Evolutionary conservation across 2,888 invertebrate genomes (phyloP).

Genomic region (Eilema depressum): DNA sequence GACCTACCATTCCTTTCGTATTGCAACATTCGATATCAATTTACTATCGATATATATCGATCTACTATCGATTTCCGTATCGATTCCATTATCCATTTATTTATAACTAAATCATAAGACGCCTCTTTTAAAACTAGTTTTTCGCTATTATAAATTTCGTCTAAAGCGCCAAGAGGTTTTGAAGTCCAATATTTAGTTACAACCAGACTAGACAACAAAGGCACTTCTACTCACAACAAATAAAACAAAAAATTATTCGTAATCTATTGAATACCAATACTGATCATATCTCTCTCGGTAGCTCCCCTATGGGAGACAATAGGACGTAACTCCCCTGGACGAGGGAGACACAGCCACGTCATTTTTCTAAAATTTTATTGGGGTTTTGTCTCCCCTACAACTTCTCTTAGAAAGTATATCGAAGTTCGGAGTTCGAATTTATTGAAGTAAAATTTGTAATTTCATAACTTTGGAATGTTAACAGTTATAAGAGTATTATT

Average conservation of each 20-base stretch:
- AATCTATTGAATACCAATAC: slow-evolving; percentile 17
- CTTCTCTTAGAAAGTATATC: too few species aligned
- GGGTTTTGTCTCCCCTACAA: too few species aligned
- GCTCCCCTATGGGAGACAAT: neutral
- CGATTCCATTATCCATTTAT: neutral
- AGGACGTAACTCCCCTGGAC: too few species aligned
- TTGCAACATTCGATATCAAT: slow-evolving; percentile 13
- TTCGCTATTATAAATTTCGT: slow-evolving; percentile 43
- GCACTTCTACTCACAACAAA: slow-evolving; percentile 68
- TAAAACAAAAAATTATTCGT: slow-evolving; percentile 23
- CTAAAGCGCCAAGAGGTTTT: slow-evolving; percentile 74
- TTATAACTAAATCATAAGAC: slow-evolving; percentile 44
- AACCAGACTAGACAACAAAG: slow-evolving; percentile 76
- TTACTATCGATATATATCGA: neutral
- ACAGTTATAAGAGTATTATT: too few species aligned
- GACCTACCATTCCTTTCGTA: slow-evolving; percentile 1
- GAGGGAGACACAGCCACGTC: too few species aligned
- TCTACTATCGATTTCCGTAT: neutral
- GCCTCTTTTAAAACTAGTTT: slow-evolving; percentile 42
- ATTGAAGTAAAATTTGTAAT: too few species aligned
- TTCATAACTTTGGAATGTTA: neutral
- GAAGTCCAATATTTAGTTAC: slow-evolving; percentile 49
- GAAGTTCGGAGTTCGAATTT: too few species aligned
- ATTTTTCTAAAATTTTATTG: too few species aligned
- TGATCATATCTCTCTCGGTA: neutral